These are phyloP conservation scores for Cryptocephalus primarius DNA, from an alignment of 2,888 invertebrate species.

Conservation along the genomic window DNA sequence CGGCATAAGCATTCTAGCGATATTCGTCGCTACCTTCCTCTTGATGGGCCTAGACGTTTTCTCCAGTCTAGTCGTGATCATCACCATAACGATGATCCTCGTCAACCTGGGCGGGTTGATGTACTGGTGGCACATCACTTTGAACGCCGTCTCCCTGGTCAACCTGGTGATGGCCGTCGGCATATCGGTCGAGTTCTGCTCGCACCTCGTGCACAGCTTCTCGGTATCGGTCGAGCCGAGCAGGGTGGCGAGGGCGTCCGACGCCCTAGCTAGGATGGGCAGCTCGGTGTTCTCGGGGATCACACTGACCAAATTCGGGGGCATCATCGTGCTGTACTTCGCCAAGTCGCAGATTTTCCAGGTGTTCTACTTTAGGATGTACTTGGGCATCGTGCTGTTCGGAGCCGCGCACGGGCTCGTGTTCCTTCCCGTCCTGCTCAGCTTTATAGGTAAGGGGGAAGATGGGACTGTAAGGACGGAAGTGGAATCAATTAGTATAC, in stretches of 20 bases:
- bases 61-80: conserved; percentile 77
- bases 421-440: conserved; percentile 93
- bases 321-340: conserved; percentile 91
- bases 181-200: conserved; percentile 97
- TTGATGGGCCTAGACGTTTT: conserved; percentile 90
- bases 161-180: conserved; percentile 97
- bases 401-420: conserved; percentile 96
- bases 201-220: conserved; percentile 91
- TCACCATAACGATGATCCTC: conserved; percentile 90
- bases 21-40: conserved; percentile 86
- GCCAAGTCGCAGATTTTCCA: conserved; percentile 94
- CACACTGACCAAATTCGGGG: conserved; percentile 95
- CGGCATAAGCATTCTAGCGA: conserved; percentile 80
- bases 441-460: conserved; percentile 80
- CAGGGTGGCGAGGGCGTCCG: conserved; percentile 66
- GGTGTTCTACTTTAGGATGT: conserved; percentile 44
- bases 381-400: conserved; percentile 91
- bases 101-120: conserved; percentile 88
- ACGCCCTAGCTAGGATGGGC: conserved; percentile 83
- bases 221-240: conserved; percentile 63
- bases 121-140: conserved; percentile 92
- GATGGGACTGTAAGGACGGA: too few relatives aligned
- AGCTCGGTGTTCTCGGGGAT: conserved; percentile 95
- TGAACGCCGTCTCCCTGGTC: conserved; percentile 95
- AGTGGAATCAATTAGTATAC: not conserved